These are phyloP conservation scores for Halcyon malimbica DNA, from an alignment of 2,113 vertebrate species.

Conservation along the genomic window DNA sequence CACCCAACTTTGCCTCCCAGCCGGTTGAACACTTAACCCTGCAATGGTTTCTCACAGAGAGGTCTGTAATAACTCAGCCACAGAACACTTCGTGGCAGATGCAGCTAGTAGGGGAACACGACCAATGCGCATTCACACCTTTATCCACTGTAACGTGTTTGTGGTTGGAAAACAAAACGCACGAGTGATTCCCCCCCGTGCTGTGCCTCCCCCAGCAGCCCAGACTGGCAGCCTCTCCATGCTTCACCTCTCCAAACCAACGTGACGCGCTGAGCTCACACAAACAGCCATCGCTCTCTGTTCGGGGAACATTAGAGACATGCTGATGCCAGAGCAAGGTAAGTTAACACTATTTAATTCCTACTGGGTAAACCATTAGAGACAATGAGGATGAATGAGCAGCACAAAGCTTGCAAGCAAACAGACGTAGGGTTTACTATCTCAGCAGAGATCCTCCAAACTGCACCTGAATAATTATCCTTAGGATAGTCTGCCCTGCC, in stretches of 20 bases:
- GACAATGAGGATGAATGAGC: background rate
- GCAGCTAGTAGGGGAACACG: background rate
- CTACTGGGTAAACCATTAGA: background rate
- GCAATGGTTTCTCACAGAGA: background rate
- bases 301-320: background rate
- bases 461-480: background rate
- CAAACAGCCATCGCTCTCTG: background rate
- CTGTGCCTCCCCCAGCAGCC: background rate
- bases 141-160: background rate
- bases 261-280: rapidly evolving
- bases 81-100: background rate
- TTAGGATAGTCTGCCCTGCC: background rate
- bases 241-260: background rate
- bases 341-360: background rate
- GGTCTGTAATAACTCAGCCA: background rate
- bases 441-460: background rate
- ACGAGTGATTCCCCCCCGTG: rapidly evolving
- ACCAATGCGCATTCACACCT: rapidly evolving
- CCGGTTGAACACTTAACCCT: background rate
- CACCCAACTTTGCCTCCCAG: background rate
- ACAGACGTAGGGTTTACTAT: background rate
- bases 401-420: background rate
- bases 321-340: background rate
- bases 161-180: background rate
- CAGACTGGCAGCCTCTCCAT: rapidly evolving